Conservation (phyloP, 2,113 vertebrate genomes). For the Elephantulus edwardii region DNA sequence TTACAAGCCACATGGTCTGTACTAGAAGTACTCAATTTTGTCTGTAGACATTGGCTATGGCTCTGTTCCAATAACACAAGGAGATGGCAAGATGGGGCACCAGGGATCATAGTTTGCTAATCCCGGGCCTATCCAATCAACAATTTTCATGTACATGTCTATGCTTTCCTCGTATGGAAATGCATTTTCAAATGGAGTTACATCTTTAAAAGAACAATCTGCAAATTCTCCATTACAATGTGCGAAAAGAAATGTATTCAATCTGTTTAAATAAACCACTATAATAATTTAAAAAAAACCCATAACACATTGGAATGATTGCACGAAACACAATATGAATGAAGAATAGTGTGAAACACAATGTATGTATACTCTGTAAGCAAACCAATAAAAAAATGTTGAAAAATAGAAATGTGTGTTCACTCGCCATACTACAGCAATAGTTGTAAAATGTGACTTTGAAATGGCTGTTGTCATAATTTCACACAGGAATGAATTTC, state of each 20-base stretch:
- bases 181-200: conserved; percentile 53
- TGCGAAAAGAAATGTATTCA: no score
- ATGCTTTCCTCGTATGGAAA: conserved; percentile 50
- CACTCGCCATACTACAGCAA: conserved; percentile 46
- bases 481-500: neutral
- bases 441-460: conserved; percentile 49
- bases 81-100: neutral
- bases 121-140: conserved; percentile 13
- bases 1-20: neutral
- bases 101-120: neutral
- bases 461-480: neutral
- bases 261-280: no score
- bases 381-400: no score
- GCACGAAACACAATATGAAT: no score
- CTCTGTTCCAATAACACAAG: neutral
- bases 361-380: no score
- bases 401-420: conserved; percentile 20
- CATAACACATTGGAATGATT: no score
- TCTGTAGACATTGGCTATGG: neutral
- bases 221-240: conserved; percentile 28
- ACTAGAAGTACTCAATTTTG: neutral
- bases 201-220: conserved; percentile 53
- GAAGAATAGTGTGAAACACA: no score
- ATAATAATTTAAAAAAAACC: no score
- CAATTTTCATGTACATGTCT: conserved; percentile 49